These are phyloP conservation scores for Heterodera schachtii DNA, from an alignment of 1,140 invertebrate species.

Conservation along the genomic window DNA sequence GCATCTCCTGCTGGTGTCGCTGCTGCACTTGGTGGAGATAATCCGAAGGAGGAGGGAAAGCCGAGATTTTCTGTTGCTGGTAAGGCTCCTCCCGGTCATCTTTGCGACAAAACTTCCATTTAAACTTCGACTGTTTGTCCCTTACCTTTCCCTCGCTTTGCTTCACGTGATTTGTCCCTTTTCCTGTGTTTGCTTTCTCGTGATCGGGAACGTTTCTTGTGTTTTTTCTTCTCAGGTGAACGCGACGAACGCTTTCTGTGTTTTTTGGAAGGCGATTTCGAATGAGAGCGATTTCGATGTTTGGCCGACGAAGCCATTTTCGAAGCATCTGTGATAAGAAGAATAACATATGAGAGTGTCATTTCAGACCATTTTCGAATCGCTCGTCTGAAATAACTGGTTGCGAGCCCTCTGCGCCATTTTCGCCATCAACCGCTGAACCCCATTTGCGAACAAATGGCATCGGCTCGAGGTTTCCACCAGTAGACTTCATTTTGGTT, in stretches of 20 bases:
- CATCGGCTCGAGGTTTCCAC: constrained; percentile 63
- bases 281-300: constrained; percentile 20
- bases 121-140: background rate
- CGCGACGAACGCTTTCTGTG: constrained; percentile 20
- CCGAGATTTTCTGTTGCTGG: background rate
- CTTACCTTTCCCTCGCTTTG: constrained; percentile 5
- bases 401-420: constrained; percentile 25
- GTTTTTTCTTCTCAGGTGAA: constrained; percentile 26
- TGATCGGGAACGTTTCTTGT: constrained; percentile 24
- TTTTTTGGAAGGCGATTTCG: constrained; percentile 25
- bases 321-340: background rate
- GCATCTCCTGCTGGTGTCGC: constrained; percentile 28
- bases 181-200: constrained; percentile 20
- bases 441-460: constrained; percentile 61
- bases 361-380: constrained; percentile 4
- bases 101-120: background rate
- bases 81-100: background rate
- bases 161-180: background rate
- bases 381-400: background rate
- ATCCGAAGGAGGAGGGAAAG: constrained; percentile 24
- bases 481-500: constrained; percentile 31
- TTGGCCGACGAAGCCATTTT: constrained; percentile 7
- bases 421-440: constrained; percentile 26
- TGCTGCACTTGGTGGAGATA: constrained; percentile 26
- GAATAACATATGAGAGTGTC: background rate